Conservation (phyloP, 92 coral and sea anemone species). For the Virgularia gustaviana region DNA sequence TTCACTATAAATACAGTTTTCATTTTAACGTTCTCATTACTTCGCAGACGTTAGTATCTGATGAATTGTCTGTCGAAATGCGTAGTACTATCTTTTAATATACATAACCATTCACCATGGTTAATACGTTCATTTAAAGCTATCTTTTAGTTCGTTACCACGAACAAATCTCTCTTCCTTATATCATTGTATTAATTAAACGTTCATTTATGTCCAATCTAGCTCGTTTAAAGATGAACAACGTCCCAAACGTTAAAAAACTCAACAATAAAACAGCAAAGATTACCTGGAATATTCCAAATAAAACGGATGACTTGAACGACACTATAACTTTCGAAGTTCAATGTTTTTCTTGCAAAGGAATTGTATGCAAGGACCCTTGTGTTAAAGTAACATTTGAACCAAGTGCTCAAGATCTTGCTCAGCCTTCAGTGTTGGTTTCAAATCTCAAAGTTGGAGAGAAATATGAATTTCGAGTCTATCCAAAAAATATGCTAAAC, state of each 20-base stretch:
- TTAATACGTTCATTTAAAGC: no score
- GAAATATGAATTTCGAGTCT: conserved; percentile 2
- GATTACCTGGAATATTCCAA: background rate
- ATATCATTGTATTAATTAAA: background rate
- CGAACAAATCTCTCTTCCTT: no score
- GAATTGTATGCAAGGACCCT: background rate
- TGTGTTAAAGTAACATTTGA: background rate
- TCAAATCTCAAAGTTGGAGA: background rate
- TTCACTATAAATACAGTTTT: no score
- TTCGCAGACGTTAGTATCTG: no score
- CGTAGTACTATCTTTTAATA: no score
- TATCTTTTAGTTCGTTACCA: no score
- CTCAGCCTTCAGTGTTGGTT: background rate
- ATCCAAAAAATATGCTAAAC: conserved; percentile 12
- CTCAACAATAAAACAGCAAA: background rate
- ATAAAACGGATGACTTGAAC: background rate
- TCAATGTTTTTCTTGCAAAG: background rate
- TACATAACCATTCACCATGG: no score
- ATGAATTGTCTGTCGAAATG: no score
- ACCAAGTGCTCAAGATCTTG: background rate
- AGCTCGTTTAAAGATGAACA: conserved; percentile 1
- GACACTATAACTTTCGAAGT: background rate
- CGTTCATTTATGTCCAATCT: background rate
- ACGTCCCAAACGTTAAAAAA: background rate
- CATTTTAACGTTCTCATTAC: no score